Conservation (phyloP, 2,888 invertebrate species). For the Eurois occulta region DNA sequence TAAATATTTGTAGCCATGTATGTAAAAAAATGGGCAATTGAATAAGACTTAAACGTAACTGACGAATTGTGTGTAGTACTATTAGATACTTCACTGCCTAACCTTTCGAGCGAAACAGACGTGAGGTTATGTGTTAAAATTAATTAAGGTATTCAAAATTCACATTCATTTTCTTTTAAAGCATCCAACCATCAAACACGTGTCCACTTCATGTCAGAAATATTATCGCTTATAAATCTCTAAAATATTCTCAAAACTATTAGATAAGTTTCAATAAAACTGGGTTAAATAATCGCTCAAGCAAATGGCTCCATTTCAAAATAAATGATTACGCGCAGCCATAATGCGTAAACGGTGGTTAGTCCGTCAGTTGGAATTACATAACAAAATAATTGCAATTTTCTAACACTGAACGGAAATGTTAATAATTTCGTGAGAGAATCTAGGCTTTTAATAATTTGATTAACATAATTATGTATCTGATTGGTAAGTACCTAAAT, state of each 20-base stretch:
- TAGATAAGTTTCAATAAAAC: conserved; percentile 51
- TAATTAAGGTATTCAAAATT: not conserved
- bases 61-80: not conserved
- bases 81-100: not conserved
- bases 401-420: conserved; percentile 31
- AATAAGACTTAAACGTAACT: not conserved
- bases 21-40: no score
- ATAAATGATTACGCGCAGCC: conserved; percentile 46
- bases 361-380: conserved; percentile 25
- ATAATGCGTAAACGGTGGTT: conserved; percentile 54
- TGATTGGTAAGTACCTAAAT: not conserved
- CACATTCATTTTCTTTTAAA: not conserved
- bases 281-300: conserved; percentile 54
- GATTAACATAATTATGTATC: not conserved
- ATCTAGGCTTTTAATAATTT: conserved; percentile 7
- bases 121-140: not conserved
- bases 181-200: not conserved
- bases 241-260: conserved; percentile 34
- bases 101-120: not conserved
- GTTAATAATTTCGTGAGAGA: conserved; percentile 36
- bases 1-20: no score
- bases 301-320: conserved; percentile 57
- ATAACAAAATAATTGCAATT: conserved; percentile 51
- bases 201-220: not conserved
- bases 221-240: not conserved